Percentiles rank a stretch among this genome's conserved stretches.
phyloP scores from a whole-genome alignment of 2,888 invertebrate species.

The Pristionchus mayeri region DNA sequence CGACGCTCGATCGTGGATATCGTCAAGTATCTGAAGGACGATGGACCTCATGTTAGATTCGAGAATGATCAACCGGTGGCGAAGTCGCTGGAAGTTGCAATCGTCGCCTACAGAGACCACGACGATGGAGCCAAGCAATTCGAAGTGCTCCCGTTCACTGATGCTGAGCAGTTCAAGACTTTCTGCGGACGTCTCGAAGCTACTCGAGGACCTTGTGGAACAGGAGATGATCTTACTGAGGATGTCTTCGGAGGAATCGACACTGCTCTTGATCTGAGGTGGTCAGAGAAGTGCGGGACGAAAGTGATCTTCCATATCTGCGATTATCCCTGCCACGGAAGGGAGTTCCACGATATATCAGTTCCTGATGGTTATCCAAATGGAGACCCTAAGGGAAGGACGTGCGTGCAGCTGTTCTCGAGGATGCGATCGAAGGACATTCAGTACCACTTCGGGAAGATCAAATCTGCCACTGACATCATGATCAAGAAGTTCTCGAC shows the following conservation, averaged over 20 bases:
- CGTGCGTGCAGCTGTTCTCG: conserved; percentile 29
- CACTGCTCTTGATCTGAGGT: conserved; percentile 39
- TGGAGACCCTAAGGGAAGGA: conserved; percentile 51
- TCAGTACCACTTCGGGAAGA: conserved; percentile 54
- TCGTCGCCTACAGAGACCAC: conserved; percentile 52
- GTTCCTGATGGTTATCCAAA: conserved; percentile 37
- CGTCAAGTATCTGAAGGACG: too few species aligned
- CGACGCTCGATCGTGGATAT: too few species aligned
- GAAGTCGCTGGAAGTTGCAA: too few species aligned
- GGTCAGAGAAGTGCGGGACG: conserved; percentile 49
- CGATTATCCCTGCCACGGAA: conserved; percentile 47
- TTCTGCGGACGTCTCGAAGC: neutral
- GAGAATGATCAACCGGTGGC: too few species aligned
- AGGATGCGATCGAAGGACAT: conserved; percentile 20
- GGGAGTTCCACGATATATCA: neutral
- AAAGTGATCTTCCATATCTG: conserved; percentile 53
- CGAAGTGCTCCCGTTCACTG: neutral
- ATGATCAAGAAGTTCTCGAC: conserved; percentile 51
- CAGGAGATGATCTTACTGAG: conserved; percentile 31
- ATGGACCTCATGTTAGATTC: too few species aligned
- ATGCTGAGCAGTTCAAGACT: neutral
- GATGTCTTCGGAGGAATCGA: conserved; percentile 55
- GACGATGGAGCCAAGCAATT: neutral
- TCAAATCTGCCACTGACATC: conserved; percentile 44
- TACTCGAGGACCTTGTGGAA: too few species aligned